These are phyloP conservation scores for Operophtera brumata DNA, from an alignment of 2,888 invertebrate genomes.

Conservation along the genomic window DNA sequence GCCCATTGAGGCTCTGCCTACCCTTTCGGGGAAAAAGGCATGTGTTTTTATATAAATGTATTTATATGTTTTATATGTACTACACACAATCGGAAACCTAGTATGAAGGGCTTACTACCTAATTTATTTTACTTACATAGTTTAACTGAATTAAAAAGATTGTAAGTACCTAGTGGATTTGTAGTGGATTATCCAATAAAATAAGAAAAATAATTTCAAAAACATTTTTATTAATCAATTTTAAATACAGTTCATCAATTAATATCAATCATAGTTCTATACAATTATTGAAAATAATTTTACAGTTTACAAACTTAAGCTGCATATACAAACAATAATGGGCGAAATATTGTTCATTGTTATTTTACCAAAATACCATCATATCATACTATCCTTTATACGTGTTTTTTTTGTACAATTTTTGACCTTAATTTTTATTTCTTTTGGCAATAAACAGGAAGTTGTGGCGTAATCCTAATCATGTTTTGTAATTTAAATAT, in stretches of 20 bases:
- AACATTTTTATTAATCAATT: conserved; percentile 32
- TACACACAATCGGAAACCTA: no score
- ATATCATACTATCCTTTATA: not conserved
- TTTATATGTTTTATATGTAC: no score
- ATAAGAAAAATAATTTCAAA: conserved; percentile 8
- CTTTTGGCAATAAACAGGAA: conserved; percentile 18
- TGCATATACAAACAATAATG: not conserved
- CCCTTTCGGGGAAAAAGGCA: no score
- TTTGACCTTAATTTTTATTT: conserved; percentile 4
- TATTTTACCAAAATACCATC: conserved; percentile 1
- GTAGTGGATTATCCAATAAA: not conserved
- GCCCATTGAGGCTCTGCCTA: no score
- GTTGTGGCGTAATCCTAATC: not conserved
- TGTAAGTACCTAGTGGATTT: not conserved
- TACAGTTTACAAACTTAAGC: not conserved
- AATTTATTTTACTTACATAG: no score
- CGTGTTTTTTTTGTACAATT: conserved; percentile 1
- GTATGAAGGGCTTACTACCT: no score
- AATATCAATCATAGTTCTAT: conserved; percentile 14
- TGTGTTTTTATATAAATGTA: no score
- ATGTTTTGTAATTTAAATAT: not conserved
- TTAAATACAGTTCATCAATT: conserved; percentile 27
- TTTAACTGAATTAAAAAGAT: no score
- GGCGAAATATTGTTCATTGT: conserved; percentile 6
- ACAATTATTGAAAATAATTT: conserved; percentile 12